Percentiles rank a stretch among this genome's conserved stretches.
phyloP scores from a whole-genome alignment of 2,888 invertebrate species.

The Pomacea canaliculata region DNA sequence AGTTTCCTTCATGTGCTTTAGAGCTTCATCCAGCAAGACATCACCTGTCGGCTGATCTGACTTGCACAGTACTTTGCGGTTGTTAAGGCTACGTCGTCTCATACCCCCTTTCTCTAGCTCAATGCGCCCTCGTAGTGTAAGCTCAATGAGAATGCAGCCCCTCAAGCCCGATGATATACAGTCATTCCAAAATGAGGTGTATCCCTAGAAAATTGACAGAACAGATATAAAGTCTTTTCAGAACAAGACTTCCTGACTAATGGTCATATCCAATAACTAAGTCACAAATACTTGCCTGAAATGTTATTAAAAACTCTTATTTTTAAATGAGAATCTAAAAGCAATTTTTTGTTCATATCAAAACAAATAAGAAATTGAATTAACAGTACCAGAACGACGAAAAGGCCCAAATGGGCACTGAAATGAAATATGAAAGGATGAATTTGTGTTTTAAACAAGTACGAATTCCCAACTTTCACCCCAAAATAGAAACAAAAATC shows the following conservation, averaged over 20 bases:
- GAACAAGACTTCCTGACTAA: background rate
- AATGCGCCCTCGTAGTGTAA: slow-evolving; percentile 92
- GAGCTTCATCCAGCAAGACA: slow-evolving; percentile 87
- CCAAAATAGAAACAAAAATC: no score
- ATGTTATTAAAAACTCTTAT: background rate
- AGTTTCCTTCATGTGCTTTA: slow-evolving; percentile 98
- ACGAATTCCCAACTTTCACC: no score
- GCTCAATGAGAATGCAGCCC: slow-evolving; percentile 97
- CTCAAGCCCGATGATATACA: slow-evolving; percentile 99
- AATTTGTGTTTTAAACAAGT: no score
- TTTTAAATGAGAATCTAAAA: no score
- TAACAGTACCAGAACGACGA: no score
- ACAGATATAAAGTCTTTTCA: background rate
- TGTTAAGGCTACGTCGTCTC: slow-evolving; percentile 86
- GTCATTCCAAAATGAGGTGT: slow-evolving; percentile 98
- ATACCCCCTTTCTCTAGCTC: slow-evolving; percentile 97
- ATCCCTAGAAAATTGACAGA: slow-evolving; percentile 59
- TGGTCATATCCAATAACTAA: background rate
- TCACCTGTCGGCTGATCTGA: slow-evolving; percentile 96
- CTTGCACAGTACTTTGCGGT: slow-evolving; percentile 81
- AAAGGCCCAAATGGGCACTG: no score
- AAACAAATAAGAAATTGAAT: no score
- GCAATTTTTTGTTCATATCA: no score
- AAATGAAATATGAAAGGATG: no score
- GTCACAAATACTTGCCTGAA: background rate